Base-by-base conservation (phyloP, 2,797 vertebrate species). In the Alfaro cultratus region DNA sequence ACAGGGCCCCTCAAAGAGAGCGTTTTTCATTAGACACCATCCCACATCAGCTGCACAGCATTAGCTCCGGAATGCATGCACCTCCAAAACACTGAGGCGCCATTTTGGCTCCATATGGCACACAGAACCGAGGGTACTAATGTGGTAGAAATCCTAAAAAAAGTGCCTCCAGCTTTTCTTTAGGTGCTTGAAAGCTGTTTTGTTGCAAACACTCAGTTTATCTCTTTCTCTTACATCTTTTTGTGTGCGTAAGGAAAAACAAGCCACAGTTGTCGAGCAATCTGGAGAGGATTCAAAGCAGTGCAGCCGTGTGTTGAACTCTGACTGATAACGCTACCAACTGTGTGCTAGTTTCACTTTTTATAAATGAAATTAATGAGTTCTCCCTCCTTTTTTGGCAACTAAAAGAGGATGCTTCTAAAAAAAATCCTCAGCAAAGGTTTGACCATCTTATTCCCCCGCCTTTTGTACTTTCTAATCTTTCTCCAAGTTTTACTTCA, bases 1-100 rank as follows among this genome's bases (percentile, higher is more conserved):
- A 91, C 89, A 93, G 93, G 92, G 78, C 90, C 92, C 93, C 94
- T 96, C 95, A 96, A 95, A 95, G 94, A 91, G 81, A 85, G 90
- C 85, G 64, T 91, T 93, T 94, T 96, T 95, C 93, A 93, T 94
- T 94, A 95, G 93, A 94, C 91, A 90, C 93, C 91, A 87, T 92
- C 86, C 84, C 57, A 49, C 82, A 18, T 90, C 95, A 96, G 95
- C 95, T 96, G 96, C 81, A 76, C 85, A 80, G 90, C 91, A 96
- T 96, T 96, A 96, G 78, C 83, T 64, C 80, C 74, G 88, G 93
- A 94, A 94, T 94, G 92, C 84, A 83, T 86, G 86, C 91, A 90
- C 92, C 89, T 94, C 91, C 87, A 86, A 90, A 93, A 93, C 90
- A 94, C 85, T 83, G 62, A 74, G 83, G 75, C 85, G 91, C 91